These are phyloP conservation scores for Venturia canescens DNA, from an alignment of 1,140 invertebrate species.

Conservation along the genomic window DNA sequence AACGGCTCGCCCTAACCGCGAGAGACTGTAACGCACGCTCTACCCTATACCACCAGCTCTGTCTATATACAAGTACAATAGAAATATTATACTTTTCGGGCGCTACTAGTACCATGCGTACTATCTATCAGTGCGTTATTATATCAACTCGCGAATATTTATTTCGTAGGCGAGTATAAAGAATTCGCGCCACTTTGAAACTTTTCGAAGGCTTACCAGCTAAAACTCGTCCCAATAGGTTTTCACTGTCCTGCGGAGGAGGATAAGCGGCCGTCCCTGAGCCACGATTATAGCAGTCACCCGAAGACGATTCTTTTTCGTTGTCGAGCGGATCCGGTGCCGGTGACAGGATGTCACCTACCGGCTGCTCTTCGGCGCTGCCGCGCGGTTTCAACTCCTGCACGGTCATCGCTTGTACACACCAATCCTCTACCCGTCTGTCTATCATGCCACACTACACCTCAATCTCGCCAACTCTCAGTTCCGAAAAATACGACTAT, in stretches of 20 bases:
- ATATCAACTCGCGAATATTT: background rate
- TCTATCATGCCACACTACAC: conserved; percentile 57
- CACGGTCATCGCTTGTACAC: conserved; percentile 72
- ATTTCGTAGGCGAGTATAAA: too few relatives aligned
- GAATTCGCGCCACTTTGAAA: too few relatives aligned
- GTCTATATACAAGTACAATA: too few relatives aligned
- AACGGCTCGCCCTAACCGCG: conserved; percentile 47
- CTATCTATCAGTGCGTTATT: background rate
- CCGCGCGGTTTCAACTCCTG: conserved; percentile 74
- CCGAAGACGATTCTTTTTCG: conserved; percentile 65
- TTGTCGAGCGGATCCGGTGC: conserved; percentile 64
- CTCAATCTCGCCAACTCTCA: background rate
- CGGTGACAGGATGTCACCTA: conserved; percentile 69
- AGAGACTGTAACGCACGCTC: conserved; percentile 51
- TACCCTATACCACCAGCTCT: background rate
- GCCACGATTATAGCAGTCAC: conserved; percentile 44
- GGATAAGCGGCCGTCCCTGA: conserved; percentile 39
- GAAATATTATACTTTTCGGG: too few relatives aligned
- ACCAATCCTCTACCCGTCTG: conserved; percentile 61
- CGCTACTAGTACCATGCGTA: background rate
- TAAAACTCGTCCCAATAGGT: conserved; percentile 74
- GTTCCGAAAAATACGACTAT: too few relatives aligned
- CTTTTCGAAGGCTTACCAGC: conserved; percentile 69
- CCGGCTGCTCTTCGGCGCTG: conserved; percentile 66
- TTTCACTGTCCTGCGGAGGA: conserved; percentile 72